Conservation (phyloP, 2,113 vertebrate species). For the Pollachius pollachius region DNA sequence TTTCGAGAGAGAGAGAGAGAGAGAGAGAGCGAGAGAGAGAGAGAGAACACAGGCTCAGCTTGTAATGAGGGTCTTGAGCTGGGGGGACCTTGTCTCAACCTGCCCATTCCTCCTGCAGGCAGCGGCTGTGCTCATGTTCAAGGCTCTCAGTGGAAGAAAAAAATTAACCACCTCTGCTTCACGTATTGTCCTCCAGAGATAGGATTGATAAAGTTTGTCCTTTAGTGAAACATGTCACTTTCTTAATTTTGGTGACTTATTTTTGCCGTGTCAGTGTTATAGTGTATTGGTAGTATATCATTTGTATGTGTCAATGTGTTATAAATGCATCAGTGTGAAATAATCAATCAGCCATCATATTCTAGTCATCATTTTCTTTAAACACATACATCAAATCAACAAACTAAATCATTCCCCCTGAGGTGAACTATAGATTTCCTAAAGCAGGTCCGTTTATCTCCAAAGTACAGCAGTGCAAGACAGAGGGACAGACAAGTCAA, state of each 20-base stretch:
- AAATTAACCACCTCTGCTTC: not conserved
- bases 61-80: conserved; percentile 43
- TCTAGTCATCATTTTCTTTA: not conserved
- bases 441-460: not conserved
- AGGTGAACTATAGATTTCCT: not conserved
- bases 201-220: not conserved
- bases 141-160: conserved; percentile 8
- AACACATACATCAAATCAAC: not conserved
- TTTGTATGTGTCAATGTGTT: no score
- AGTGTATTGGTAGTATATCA: no score
- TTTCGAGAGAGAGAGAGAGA: not conserved
- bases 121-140: conserved; percentile 42
- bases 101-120: conserved; percentile 28
- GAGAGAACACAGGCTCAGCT: conserved; percentile 16
- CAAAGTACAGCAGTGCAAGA: not conserved
- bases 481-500: not conserved
- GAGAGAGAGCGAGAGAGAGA: not conserved
- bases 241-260: not conserved
- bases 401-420: no score
- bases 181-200: not conserved
- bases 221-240: not conserved
- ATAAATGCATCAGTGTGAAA: no score
- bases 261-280: no score
- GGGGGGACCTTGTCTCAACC: conserved; percentile 40
- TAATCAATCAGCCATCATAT: no score